These are phyloP conservation scores for Ophonus ardosiacus DNA, from an alignment of 2,888 invertebrate species.

Conservation along the genomic window DNA sequence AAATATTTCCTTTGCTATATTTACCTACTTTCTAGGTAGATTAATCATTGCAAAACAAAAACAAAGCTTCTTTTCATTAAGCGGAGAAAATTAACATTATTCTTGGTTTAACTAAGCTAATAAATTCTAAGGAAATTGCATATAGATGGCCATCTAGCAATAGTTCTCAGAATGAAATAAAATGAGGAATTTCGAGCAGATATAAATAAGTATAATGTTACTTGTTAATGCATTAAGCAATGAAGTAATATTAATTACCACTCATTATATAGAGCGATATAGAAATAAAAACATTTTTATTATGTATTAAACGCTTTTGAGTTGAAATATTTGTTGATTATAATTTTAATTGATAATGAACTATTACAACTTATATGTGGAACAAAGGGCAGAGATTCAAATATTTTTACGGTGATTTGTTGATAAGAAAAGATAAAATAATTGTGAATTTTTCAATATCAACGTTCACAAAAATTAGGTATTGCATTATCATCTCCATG, in stretches of 20 bases:
- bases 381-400: too few species aligned
- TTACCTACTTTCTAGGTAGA: slow-evolving; percentile 27
- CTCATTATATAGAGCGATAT: not conserved
- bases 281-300: too few species aligned
- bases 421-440: too few species aligned
- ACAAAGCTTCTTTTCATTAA: not conserved
- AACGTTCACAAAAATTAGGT: too few species aligned
- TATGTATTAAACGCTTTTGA: too few species aligned
- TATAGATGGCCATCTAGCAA: not conserved
- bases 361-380: too few species aligned
- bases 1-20: slow-evolving; percentile 15
- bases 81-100: not conserved
- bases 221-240: not conserved
- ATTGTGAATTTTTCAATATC: too few species aligned
- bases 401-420: too few species aligned
- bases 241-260: too few species aligned
- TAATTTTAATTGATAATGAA: too few species aligned
- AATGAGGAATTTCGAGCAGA: not conserved
- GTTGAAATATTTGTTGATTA: too few species aligned
- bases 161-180: not conserved
- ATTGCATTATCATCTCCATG: too few species aligned
- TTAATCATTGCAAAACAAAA: slow-evolving; percentile 17
- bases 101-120: not conserved
- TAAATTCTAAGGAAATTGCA: not conserved
- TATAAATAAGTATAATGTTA: not conserved